Evolutionary conservation across 1,140 invertebrate genomes (phyloP).

Genomic region (Pristionchus pacificus): DNA sequence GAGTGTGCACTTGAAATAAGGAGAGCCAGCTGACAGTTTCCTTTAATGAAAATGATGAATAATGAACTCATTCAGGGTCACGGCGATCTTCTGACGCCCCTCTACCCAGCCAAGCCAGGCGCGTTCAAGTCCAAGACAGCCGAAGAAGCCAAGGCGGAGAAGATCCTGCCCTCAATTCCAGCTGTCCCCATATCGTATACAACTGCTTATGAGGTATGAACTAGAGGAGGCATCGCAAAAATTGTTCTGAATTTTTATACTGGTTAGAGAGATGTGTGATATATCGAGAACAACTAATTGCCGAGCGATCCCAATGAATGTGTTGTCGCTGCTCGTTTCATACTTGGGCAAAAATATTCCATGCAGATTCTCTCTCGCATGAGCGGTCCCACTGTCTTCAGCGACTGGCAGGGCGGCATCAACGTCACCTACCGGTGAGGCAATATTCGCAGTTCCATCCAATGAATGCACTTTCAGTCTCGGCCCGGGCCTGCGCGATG

Average conservation of each 20-base stretch:
- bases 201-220: constrained; percentile 42
- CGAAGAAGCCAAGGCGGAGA: constrained; percentile 22
- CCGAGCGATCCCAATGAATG: too few relatives aligned
- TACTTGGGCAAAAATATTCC: neutral
- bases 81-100: constrained; percentile 53
- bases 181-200: constrained; percentile 51
- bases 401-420: neutral
- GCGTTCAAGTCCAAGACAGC: constrained; percentile 10
- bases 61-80: constrained; percentile 33
- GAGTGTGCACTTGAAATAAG: too few relatives aligned
- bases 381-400: neutral
- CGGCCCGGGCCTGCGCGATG: neutral
- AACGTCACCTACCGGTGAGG: neutral
- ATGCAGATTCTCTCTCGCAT: constrained; percentile 15
- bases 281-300: neutral
- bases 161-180: constrained; percentile 46
- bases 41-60: too few relatives aligned
- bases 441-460: neutral
- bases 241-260: neutral
- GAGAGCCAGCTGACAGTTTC: too few relatives aligned
- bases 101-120: constrained; percentile 40
- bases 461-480: neutral
- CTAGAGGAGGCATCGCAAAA: neutral
- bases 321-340: too few relatives aligned
- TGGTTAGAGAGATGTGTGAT: neutral